Conservation (phyloP, 2,113 vertebrate species). For the Leptobrachium ailaonicum region DNA sequence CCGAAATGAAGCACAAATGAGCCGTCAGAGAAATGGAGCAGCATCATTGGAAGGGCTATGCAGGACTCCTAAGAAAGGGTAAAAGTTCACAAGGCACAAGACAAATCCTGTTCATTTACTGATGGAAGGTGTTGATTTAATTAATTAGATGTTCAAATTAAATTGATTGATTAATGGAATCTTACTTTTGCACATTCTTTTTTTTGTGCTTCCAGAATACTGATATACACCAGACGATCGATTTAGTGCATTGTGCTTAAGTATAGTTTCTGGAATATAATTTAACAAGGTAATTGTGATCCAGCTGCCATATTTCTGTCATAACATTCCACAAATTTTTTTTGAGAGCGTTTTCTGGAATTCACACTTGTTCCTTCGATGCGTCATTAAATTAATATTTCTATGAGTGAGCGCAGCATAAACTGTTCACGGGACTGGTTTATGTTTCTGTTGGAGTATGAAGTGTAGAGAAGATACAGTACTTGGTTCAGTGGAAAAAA, state of each 20-base stretch:
- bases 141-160: too few relatives aligned
- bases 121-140: too few relatives aligned
- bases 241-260: neutral
- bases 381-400: neutral
- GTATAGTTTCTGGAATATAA: neutral
- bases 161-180: too few relatives aligned
- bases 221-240: neutral
- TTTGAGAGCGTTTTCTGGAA: neutral
- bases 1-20: too few relatives aligned
- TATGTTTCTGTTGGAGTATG: neutral
- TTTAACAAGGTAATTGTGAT: neutral
- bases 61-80: too few relatives aligned
- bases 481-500: neutral
- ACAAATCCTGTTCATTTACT: too few relatives aligned
- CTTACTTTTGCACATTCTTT: too few relatives aligned
- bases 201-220: neutral
- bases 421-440: neutral
- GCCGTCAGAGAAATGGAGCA: too few relatives aligned
- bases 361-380: neutral
- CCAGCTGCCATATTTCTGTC: neutral
- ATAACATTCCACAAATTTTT: neutral
- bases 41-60: too few relatives aligned
- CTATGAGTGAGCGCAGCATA: slow-evolving; percentile 44
- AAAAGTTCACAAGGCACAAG: too few relatives aligned
- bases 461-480: neutral